phyloP scores from a whole-genome alignment of 2,113 vertebrate species.

The Mungos mungo region DNA sequence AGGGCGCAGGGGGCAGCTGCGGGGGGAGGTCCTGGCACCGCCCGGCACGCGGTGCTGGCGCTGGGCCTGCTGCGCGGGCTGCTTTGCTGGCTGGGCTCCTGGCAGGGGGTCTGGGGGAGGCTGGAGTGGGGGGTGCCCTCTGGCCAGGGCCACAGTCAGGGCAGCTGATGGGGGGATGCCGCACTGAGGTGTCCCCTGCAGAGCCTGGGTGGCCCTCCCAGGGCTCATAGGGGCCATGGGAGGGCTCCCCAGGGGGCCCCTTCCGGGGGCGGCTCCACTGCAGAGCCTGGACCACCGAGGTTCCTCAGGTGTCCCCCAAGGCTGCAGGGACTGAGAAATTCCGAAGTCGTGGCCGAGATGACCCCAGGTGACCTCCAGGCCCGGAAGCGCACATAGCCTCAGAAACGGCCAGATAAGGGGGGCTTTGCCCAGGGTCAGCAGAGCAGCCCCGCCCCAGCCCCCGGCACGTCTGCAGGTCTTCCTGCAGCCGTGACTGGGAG shows the following conservation, averaged over 20 bases:
- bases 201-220: background rate
- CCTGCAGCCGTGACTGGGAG: background rate
- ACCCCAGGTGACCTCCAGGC: background rate
- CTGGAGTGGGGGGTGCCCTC: background rate
- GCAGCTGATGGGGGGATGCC: background rate
- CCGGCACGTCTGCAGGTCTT: background rate
- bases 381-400: background rate
- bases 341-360: too few species aligned
- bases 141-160: background rate
- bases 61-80: background rate
- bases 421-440: background rate
- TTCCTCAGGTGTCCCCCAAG: background rate
- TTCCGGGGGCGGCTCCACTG: background rate
- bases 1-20: too few species aligned
- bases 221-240: background rate
- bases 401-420: fast-evolving
- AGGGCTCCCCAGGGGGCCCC: fast-evolving
- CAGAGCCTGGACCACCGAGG: fast-evolving
- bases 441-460: fast-evolving
- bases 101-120: background rate
- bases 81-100: background rate
- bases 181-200: too few species aligned
- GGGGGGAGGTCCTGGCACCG: background rate
- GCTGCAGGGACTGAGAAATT: background rate
- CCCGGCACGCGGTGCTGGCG: background rate